These are phyloP conservation scores for Procambarus clarkii DNA, from an alignment of 1,140 invertebrate genomes.

Conservation along the genomic window DNA sequence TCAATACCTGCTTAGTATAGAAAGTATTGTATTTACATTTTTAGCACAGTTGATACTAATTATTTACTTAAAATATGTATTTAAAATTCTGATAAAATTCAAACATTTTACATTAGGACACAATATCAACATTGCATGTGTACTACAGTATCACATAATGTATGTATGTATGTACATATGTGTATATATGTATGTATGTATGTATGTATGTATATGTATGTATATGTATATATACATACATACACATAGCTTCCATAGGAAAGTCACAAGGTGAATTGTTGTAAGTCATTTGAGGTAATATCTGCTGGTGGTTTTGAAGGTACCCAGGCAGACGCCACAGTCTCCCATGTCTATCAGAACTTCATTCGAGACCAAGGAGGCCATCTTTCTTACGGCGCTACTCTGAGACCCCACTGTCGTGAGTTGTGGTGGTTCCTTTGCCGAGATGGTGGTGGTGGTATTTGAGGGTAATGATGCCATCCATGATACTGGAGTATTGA, in stretches of 20 bases:
- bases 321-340: constrained; percentile 60
- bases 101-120: too few species aligned
- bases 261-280: neutral
- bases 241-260: neutral
- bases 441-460: neutral
- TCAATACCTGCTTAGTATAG: too few species aligned
- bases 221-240: too few species aligned
- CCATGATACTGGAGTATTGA: neutral
- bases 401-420: constrained; percentile 57
- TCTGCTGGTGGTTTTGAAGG: constrained; percentile 2
- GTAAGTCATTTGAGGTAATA: neutral
- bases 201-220: too few species aligned
- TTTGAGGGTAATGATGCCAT: neutral
- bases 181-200: too few species aligned
- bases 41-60: too few species aligned
- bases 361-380: constrained; percentile 28
- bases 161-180: too few species aligned
- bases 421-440: constrained; percentile 4
- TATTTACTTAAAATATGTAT: too few species aligned
- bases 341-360: constrained; percentile 61
- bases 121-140: too few species aligned
- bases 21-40: too few species aligned
- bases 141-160: too few species aligned
- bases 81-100: too few species aligned
- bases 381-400: constrained; percentile 70